A percentile compares a stretch with the other conserved stretches of the same genome.
phyloP scores from a whole-genome alignment of 2,797 vertebrate species.

The Macroramphosus scolopax region DNA sequence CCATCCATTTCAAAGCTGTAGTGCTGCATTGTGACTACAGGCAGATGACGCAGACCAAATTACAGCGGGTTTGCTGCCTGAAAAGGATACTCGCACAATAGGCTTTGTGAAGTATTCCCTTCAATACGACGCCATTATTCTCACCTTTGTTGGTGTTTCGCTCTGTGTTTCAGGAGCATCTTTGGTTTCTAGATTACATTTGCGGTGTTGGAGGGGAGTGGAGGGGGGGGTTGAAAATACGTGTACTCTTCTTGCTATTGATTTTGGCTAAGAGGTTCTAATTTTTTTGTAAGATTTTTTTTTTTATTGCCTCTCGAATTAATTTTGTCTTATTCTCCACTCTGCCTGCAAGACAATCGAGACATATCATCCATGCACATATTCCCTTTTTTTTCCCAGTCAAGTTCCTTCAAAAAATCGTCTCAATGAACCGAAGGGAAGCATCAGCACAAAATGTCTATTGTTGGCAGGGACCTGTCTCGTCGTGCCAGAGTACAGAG shows the following conservation, averaged over 20 bases:
- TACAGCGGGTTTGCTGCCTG: conserved; percentile 76
- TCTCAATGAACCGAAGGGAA: conserved; percentile 13
- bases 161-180: conserved; percentile 73
- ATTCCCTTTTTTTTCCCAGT: conserved; percentile 5
- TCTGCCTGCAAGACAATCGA: conserved; percentile 11
- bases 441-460: background rate
- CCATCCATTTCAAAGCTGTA: conserved; percentile 79
- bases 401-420: conserved; percentile 3
- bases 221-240: conserved; percentile 39
- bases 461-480: background rate
- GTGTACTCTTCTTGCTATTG: conserved; percentile 44
- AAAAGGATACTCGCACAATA: conserved; percentile 80
- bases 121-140: conserved; percentile 74
- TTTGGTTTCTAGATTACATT: conserved; percentile 75
- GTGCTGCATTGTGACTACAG: conserved; percentile 77
- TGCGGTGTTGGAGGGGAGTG: conserved; percentile 42
- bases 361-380: conserved; percentile 3
- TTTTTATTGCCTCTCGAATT: conserved; percentile 36
- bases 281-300: no score
- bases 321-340: conserved; percentile 28
- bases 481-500: conserved; percentile 1
- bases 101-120: conserved; percentile 77
- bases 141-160: conserved; percentile 75
- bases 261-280: conserved; percentile 23
- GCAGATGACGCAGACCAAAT: conserved; percentile 78